Percentiles rank a stretch among this genome's conserved stretches.
phyloP scores from a whole-genome alignment of 2,888 invertebrate species.

The Andricus curvator region DNA sequence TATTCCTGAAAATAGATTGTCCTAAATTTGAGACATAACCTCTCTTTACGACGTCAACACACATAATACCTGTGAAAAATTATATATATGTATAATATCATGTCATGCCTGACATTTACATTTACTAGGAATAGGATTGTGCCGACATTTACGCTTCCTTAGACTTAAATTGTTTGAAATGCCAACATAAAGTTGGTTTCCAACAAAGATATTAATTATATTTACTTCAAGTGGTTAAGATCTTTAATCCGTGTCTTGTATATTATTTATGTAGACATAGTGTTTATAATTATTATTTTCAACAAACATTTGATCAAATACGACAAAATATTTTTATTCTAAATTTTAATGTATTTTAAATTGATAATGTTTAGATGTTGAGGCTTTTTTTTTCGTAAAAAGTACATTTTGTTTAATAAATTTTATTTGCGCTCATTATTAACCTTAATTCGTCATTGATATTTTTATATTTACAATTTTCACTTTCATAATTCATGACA shows the following conservation, averaged over 20 bases:
- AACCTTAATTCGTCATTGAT: no score
- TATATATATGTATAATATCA: background rate
- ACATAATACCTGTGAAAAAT: background rate
- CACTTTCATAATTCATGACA: no score
- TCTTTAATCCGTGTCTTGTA: no score
- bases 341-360: background rate
- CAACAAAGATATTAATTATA: background rate
- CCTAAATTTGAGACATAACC: constrained; percentile 19
- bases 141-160: constrained; percentile 7
- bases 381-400: no score
- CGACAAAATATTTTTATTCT: background rate
- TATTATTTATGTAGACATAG: no score
- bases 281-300: no score
- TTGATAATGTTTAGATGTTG: no score
- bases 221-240: no score
- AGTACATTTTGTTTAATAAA: no score
- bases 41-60: constrained; percentile 17
- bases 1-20: background rate
- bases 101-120: constrained; percentile 23
- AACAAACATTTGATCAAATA: no score
- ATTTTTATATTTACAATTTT: no score
- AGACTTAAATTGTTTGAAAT: background rate
- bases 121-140: constrained; percentile 3
- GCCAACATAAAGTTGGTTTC: background rate
- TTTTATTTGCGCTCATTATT: no score